A percentile compares a stretch with the other conserved stretches of the same genome.
These are phyloP conservation scores for Luehdorfia chinensis DNA, from an alignment of 1,140 invertebrate species.

Conservation along the genomic window DNA sequence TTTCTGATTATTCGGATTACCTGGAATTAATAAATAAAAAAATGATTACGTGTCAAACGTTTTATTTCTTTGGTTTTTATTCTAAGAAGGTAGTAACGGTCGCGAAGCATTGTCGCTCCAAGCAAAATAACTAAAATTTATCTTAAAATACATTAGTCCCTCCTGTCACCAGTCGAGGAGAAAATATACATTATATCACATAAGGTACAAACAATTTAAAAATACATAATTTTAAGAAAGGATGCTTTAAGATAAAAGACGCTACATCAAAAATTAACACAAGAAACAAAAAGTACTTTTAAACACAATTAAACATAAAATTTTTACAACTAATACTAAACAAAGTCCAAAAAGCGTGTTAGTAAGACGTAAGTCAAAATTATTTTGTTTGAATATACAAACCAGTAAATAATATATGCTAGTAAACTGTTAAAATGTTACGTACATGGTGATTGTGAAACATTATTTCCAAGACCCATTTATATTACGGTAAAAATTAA, in stretches of 20 bases:
- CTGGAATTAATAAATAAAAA: too few species aligned
- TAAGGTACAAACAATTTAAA: constrained; percentile 12
- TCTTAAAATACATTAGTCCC: constrained; percentile 10
- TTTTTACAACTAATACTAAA: constrained; percentile 13
- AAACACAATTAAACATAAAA: constrained; percentile 13
- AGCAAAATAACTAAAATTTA: constrained; percentile 12
- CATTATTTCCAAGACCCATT: too few species aligned
- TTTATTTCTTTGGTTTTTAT: constrained; percentile 51
- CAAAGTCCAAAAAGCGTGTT: constrained; percentile 3
- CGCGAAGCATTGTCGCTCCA: constrained; percentile 5
- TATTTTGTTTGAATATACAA: too few species aligned
- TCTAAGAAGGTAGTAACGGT: constrained; percentile 25
- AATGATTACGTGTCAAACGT: constrained; percentile 36
- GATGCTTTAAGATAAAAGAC: constrained; percentile 4
- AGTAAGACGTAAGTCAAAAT: background rate
- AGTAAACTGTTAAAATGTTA: too few species aligned
- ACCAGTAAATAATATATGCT: too few species aligned
- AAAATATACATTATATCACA: constrained; percentile 16
- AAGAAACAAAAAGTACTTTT: constrained; percentile 3
- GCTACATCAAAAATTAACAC: too few species aligned
- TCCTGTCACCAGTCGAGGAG: constrained; percentile 7
- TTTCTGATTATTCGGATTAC: too few species aligned
- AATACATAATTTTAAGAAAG: constrained; percentile 13
- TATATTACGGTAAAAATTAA: too few species aligned
- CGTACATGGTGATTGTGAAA: too few species aligned